A percentile compares a stretch with the other conserved stretches of the same genome.
Conservation (phyloP, 30 jellyfish, hydroid and myxozoan genomes). For the Hydra vulgaris region DNA sequence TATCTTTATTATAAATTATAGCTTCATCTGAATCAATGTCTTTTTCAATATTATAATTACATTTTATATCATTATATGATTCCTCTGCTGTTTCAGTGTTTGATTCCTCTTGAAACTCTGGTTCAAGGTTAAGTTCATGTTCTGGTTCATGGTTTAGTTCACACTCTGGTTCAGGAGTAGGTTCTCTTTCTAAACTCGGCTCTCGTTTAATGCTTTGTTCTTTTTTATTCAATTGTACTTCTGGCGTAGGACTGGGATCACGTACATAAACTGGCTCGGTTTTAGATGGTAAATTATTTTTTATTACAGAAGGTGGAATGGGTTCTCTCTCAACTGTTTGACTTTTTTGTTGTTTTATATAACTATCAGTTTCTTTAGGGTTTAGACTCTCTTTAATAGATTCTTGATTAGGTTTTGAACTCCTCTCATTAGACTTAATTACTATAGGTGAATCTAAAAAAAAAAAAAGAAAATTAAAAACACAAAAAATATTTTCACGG, state of each 20-base stretch:
- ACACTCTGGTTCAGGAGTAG: conserved; percentile 29
- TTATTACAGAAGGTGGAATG: conserved; percentile 26
- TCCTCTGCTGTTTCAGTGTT: conserved; percentile 23
- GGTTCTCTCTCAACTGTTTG: conserved; percentile 22
- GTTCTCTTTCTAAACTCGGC: conserved; percentile 26
- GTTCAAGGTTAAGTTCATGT: conserved; percentile 30
- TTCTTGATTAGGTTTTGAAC: background rate
- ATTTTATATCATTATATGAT: conserved; percentile 17
- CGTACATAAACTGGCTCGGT: conserved; percentile 20
- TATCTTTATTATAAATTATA: conserved; percentile 26
- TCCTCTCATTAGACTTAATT: background rate
- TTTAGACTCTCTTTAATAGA: conserved; percentile 15
- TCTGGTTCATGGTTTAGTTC: conserved; percentile 34
- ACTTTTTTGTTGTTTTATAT: background rate
- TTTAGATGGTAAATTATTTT: conserved; percentile 9
- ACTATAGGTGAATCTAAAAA: background rate
- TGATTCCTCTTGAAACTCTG: conserved; percentile 25
- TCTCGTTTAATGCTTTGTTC: conserved; percentile 24
- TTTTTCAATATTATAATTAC: background rate
- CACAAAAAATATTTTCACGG: too few relatives aligned
- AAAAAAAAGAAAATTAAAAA: background rate
- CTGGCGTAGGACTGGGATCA: conserved; percentile 31
- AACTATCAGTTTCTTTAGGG: conserved; percentile 15
- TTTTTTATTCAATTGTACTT: conserved; percentile 20
- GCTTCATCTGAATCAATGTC: conserved; percentile 31